Evolutionary conservation across 2,888 invertebrate genomes (phyloP), one percentile per base, ranked within the genome.

Genomic region (Cosmia pyralina): DNA sequence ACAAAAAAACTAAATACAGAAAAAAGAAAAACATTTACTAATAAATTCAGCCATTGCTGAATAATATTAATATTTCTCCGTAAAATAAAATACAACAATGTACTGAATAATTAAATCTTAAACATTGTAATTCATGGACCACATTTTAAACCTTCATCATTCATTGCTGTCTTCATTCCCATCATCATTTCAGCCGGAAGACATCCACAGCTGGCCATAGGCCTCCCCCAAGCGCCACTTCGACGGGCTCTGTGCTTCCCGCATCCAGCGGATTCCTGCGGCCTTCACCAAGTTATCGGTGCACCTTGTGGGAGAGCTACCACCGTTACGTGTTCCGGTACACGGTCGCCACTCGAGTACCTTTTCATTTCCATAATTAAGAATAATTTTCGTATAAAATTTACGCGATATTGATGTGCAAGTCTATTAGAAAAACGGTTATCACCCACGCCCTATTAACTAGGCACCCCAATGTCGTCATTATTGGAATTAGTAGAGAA

Each of bases 401-500:
- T 22, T 28, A 65, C 55, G 46, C n/a, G 11, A 19, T 66, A 58
- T 83, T 79, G 69, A 75, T 52, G 55, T 58, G 13, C 55, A 38
- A 41, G 28, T 71, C 75, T 69, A 79, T 81, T 83, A 81, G 62
- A 57, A 77, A 74, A 84, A 72, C 69, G 72, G 73, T 83, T 72
- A 82, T 79, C 75, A 67, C 62, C 73, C 58, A 53, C 53, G 62
- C 73, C 19, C 71, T 71, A 81, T 81, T 75, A 83, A 79, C 66
- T 69, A 69, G 34, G 28, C 52, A 44, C 79, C 80, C 65, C 68
- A 76, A 74, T 72, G 68, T 41, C 72, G 65, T 69, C 55, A 69
- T 77, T 77, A 82, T 77, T 78, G 74, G 81, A 66, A 75, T 85
- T 83, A 82, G 72, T 70, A 76, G 75, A 81, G 81, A 84, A 84